Conservation (phyloP, 2,113 vertebrate genomes). For the Pongo abelii region DNA sequence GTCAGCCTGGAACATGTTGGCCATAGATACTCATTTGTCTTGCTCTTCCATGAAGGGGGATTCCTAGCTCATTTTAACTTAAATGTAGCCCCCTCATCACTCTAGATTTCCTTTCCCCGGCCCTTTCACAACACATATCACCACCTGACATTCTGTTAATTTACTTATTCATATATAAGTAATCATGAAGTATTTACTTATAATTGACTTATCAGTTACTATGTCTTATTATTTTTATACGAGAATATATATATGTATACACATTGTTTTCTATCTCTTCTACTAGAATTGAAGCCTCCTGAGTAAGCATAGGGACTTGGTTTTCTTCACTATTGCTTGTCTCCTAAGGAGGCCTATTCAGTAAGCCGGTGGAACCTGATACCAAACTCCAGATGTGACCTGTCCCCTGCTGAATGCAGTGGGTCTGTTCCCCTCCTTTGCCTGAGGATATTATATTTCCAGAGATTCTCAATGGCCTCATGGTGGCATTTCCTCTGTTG, state of each 20-base stretch:
- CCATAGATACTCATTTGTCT: background rate
- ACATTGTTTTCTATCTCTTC: background rate
- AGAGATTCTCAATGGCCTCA: background rate
- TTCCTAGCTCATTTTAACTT: background rate
- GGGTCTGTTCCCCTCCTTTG: background rate
- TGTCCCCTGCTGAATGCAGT: rapidly evolving
- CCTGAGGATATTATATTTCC: rapidly evolving
- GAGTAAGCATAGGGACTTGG: background rate
- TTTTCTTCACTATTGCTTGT: background rate
- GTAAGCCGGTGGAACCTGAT: background rate
- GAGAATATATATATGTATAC: background rate
- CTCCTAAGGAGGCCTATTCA: background rate
- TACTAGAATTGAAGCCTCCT: background rate
- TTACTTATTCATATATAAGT: background rate
- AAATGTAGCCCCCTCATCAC: background rate
- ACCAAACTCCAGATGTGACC: background rate
- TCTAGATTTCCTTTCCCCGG: background rate
- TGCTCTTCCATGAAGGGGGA: background rate
- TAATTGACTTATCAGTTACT: background rate
- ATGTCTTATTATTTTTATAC: background rate
- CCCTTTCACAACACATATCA: background rate
- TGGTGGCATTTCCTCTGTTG: background rate
- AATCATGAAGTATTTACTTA: background rate
- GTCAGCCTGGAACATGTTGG: background rate
- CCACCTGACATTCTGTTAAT: background rate